Evolutionary conservation across 2,113 vertebrate genomes (phyloP).

Genomic region (Trematocara nigrifrons): DNA sequence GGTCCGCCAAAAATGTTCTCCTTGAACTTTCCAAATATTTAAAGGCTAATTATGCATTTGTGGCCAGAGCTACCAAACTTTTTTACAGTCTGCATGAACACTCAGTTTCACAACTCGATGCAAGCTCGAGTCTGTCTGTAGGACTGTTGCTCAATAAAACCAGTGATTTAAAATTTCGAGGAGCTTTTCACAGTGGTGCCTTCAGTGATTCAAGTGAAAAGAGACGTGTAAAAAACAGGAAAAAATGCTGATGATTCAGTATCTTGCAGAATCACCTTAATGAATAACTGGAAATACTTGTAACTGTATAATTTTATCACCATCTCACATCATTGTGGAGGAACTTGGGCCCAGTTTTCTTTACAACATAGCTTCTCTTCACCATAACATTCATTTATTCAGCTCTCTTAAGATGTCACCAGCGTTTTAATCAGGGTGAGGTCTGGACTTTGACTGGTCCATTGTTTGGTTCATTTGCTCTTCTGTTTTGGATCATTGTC

Average conservation of each 20-base stretch:
- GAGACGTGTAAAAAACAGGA: neutral
- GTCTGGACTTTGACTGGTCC: neutral
- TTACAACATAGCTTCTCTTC: neutral
- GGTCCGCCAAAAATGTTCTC: neutral
- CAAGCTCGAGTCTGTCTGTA: neutral
- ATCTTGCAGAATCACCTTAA: neutral
- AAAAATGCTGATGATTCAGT: neutral
- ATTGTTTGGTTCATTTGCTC: accelerated
- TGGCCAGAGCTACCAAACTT: neutral
- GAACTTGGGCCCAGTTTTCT: neutral
- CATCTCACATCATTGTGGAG: neutral
- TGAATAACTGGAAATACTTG: neutral
- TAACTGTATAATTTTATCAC: neutral
- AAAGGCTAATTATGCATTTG: neutral
- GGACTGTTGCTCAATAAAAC: neutral
- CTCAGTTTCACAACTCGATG: neutral
- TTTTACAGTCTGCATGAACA: neutral
- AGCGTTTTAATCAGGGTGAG: neutral
- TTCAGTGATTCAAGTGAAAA: neutral
- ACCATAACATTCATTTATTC: neutral
- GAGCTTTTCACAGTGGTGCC: neutral
- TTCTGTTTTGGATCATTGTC: neutral
- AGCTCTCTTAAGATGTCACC: neutral
- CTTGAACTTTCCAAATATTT: neutral
- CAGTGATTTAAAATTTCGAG: neutral